Conservation (phyloP, 2,797 vertebrate species). For the Rousettus madagascariensis region DNA sequence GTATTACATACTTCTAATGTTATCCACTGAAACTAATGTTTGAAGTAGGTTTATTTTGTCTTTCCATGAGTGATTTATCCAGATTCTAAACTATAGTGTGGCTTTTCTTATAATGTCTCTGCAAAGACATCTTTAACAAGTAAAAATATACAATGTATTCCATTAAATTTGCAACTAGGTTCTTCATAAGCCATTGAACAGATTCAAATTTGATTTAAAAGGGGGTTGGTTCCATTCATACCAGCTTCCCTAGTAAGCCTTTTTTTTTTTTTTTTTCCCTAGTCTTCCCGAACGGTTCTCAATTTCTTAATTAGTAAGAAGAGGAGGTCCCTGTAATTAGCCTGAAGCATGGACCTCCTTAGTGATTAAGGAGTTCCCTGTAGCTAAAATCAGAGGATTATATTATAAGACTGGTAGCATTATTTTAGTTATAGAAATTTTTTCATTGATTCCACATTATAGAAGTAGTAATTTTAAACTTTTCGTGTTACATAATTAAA, state of each 20-base stretch:
- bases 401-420: background rate
- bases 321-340: background rate
- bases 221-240: background rate
- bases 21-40: background rate
- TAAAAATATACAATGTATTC: background rate
- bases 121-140: background rate
- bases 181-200: background rate
- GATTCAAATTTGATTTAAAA: slow-evolving; percentile 21
- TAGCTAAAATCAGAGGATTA: background rate
- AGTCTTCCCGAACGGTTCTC: background rate
- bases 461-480: slow-evolving; percentile 3
- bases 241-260: background rate
- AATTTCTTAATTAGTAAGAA: slow-evolving; percentile 32
- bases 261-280: background rate
- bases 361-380: background rate
- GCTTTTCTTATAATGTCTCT: background rate
- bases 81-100: background rate
- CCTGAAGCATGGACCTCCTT: background rate
- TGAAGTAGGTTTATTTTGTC: background rate
- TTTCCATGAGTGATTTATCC: background rate
- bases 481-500: background rate
- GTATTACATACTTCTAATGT: background rate
- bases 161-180: background rate
- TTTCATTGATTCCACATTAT: background rate
- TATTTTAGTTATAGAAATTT: background rate